Conservation (phyloP, 2,113 vertebrate genomes). For the Pleuronectes platessa region DNA sequence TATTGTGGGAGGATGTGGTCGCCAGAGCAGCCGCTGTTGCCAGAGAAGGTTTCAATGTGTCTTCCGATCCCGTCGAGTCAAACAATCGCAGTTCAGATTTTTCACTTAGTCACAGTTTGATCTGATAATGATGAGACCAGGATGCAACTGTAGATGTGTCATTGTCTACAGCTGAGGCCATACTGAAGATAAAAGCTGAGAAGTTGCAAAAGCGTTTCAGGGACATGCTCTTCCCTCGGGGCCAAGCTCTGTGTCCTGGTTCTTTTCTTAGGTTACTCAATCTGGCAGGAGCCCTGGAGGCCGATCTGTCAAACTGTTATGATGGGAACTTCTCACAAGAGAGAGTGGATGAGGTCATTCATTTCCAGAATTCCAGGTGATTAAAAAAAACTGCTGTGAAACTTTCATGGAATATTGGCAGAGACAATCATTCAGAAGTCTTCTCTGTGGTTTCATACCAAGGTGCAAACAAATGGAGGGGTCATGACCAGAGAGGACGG, state of each 20-base stretch:
- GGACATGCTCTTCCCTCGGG: slow-evolving; percentile 81
- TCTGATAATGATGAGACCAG: neutral
- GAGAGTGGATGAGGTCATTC: slow-evolving; percentile 85
- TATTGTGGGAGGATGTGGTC: slow-evolving; percentile 86
- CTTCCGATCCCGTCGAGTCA: slow-evolving; percentile 85
- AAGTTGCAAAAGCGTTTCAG: slow-evolving; percentile 80
- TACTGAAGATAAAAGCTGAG: slow-evolving; percentile 80
- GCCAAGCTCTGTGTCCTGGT: slow-evolving; percentile 80
- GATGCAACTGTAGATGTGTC: neutral
- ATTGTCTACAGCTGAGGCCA: slow-evolving; percentile 80
- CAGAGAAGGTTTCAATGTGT: slow-evolving; percentile 89
- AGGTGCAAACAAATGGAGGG: slow-evolving; percentile 86
- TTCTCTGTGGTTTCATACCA: slow-evolving; percentile 7
- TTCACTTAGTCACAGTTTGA: neutral
- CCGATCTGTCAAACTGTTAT: slow-evolving; percentile 84
- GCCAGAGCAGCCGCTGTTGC: slow-evolving; percentile 79
- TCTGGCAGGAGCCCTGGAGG: slow-evolving; percentile 81
- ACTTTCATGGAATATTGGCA: neutral
- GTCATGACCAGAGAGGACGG: slow-evolving; percentile 88
- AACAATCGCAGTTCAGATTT: neutral
- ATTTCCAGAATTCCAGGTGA: neutral
- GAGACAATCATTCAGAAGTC: neutral
- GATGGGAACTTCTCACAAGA: slow-evolving; percentile 85
- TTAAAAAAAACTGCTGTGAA: neutral
- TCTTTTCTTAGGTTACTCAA: slow-evolving; percentile 77